These are phyloP conservation scores for Oscheius sp. DNA, from an alignment of 2,888 invertebrate genomes.

Conservation along the genomic window DNA sequence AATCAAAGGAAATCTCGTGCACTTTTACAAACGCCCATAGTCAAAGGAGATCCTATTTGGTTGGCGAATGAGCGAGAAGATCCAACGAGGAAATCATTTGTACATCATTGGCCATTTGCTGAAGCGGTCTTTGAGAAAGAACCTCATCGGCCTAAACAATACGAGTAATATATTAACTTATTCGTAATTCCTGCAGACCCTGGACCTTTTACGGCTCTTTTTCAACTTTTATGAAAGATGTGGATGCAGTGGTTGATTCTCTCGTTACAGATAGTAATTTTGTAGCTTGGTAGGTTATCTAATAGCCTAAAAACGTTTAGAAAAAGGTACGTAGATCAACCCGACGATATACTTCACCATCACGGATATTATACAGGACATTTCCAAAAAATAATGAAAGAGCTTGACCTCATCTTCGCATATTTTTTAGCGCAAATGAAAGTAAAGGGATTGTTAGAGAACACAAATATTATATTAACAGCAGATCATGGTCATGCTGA, in stretches of 20 bases:
- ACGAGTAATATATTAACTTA: neutral
- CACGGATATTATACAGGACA: constrained; percentile 70
- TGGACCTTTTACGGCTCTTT: constrained; percentile 48
- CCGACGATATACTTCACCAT: constrained; percentile 64
- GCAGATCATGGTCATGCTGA: constrained; percentile 72
- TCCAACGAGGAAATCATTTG: constrained; percentile 36
- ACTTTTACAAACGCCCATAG: neutral
- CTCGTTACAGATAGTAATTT: constrained; percentile 67
- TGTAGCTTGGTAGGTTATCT: constrained; percentile 61
- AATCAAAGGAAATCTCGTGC: neutral
- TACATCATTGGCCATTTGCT: constrained; percentile 51
- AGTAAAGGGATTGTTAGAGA: constrained; percentile 57
- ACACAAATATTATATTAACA: constrained; percentile 71
- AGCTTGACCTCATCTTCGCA: constrained; percentile 69
- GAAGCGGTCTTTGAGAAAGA: constrained; percentile 41
- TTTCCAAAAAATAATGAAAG: constrained; percentile 57
- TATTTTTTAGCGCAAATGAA: constrained; percentile 65
- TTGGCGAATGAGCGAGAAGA: constrained; percentile 41
- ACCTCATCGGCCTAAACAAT: constrained; percentile 36
- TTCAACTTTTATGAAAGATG: constrained; percentile 61
- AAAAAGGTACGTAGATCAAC: constrained; percentile 70
- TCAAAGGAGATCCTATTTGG: constrained; percentile 50
- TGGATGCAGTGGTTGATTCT: constrained; percentile 62
- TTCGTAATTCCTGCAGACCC: constrained; percentile 12
- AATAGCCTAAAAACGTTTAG: neutral